These are phyloP conservation scores for Dryobates pubescens DNA, from an alignment of 2,797 vertebrate species.

Conservation along the genomic window DNA sequence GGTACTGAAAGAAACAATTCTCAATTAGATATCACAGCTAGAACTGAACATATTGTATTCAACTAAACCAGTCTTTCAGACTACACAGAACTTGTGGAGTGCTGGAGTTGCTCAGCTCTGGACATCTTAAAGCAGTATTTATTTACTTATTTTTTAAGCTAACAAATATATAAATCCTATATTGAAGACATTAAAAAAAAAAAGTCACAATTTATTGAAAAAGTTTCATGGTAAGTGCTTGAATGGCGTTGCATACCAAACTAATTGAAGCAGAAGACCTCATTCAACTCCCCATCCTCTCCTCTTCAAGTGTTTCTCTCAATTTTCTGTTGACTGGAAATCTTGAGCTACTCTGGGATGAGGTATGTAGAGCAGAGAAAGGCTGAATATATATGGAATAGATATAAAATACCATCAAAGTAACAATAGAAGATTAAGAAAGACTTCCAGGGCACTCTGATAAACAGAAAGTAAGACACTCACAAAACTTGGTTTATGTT, in stretches of 20 bases:
- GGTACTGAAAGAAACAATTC: conserved; percentile 59
- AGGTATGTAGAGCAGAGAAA: no score
- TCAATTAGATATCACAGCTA: conserved; percentile 50
- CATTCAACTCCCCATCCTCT: not conserved
- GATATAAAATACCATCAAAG: no score
- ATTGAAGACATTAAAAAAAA: not conserved
- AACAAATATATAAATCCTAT: not conserved
- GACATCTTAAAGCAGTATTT: not conserved
- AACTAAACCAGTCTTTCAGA: not conserved
- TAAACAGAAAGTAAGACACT: not conserved
- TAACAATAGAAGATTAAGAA: no score
- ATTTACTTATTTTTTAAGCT: not conserved
- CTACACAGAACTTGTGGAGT: not conserved
- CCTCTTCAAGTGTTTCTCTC: not conserved
- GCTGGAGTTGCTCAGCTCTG: not conserved
- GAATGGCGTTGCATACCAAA: not conserved
- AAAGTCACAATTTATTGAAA: not conserved
- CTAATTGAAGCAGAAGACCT: not conserved
- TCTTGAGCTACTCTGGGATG: not conserved
- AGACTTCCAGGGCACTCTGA: no score
- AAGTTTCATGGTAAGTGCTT: not conserved
- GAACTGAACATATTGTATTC: not conserved
- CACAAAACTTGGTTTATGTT: not conserved
- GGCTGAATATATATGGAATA: no score
- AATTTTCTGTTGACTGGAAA: not conserved